Evolutionary conservation across 2,113 vertebrate genomes (phyloP).

Genomic region (Paradoxurus hermaphroditus): DNA sequence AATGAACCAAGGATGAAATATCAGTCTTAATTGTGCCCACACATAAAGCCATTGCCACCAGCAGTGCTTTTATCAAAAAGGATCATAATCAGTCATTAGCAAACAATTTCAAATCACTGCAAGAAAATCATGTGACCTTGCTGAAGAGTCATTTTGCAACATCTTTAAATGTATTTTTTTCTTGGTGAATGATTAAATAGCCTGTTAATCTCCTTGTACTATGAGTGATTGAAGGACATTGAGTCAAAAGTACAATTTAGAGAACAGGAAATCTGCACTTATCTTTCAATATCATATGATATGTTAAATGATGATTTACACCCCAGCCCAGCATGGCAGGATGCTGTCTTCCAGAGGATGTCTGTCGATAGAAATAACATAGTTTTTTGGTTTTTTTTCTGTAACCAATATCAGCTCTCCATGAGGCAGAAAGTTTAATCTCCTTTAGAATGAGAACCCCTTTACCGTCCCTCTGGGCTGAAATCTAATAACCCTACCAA

Average conservation of each 20-base stretch:
- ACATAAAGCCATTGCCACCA: neutral
- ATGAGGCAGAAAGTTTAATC: neutral
- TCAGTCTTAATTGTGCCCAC: neutral
- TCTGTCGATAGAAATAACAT: neutral
- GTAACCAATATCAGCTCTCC: neutral
- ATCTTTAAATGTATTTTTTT: conserved; percentile 10
- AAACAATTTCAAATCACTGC: conserved; percentile 10
- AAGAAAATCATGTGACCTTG: neutral
- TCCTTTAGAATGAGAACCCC: neutral
- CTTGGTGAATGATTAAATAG: conserved; percentile 32
- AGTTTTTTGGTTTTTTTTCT: neutral
- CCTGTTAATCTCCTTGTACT: conserved; percentile 23
- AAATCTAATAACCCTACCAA: neutral
- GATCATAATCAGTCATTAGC: conserved; percentile 3
- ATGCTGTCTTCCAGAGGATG: neutral
- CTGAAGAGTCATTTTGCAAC: neutral
- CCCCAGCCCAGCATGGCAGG: neutral
- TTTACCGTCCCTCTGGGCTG: neutral
- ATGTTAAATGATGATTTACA: neutral
- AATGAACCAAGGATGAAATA: neutral
- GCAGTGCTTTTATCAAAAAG: neutral
- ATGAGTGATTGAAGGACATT: neutral
- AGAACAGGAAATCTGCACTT: neutral
- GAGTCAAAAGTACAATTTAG: conserved; percentile 34
- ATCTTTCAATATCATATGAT: neutral